Evolutionary conservation across 2,888 invertebrate genomes (phyloP), one percentile per base, ranked within the genome.

Genomic region (Perithous albicinctus): DNA sequence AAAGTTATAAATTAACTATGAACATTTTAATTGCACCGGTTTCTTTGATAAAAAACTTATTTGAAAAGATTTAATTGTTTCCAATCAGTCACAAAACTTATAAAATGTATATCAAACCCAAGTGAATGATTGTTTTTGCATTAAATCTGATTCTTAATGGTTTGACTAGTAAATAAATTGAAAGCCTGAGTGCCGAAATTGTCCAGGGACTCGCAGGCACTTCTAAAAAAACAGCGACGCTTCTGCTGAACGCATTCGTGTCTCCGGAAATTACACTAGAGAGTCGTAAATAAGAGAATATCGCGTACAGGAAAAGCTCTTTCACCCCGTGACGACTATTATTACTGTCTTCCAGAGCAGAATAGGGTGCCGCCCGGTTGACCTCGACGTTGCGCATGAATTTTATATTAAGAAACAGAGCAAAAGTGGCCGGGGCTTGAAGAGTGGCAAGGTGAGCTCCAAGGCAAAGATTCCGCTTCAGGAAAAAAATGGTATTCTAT

Each of bases 221-320:
- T 10, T 26, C 10, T 26, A 7, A 26, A 54, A n/a, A 23, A 48
- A 48, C 7, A 20, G 20, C 23, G 10, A 8, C n/a, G n/a, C 26
- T 29, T 3, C 23, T 4, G 54, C n/a, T 6, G 12, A 1, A 26
- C 23, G 26, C 12, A 54, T 6, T 18, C 29, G 29, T 29, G 54
- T 29, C 29, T 56, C 29, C 54, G 54, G 6, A 56, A 12, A 35
- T 43, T 54, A 15, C 56, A 18, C 51, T 35, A 12, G 54, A 63
- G 61, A 69, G 59, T 59, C 18, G 18, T 48, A 43, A 78, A 43
- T 64, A 54, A 70, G 56, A 43, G 41, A 54, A 64, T 43, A 64
- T 41, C 10, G 10, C 23, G 66, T 12, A 15, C 15, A 48, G 41
- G 15, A 18, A 20, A 67, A 38, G 38, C 70, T 54, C 35, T 32